A percentile compares a stretch with the other conserved stretches of the same genome.
phyloP scores from a whole-genome alignment of 2,888 invertebrate genomes.

The Hyles lineata region DNA sequence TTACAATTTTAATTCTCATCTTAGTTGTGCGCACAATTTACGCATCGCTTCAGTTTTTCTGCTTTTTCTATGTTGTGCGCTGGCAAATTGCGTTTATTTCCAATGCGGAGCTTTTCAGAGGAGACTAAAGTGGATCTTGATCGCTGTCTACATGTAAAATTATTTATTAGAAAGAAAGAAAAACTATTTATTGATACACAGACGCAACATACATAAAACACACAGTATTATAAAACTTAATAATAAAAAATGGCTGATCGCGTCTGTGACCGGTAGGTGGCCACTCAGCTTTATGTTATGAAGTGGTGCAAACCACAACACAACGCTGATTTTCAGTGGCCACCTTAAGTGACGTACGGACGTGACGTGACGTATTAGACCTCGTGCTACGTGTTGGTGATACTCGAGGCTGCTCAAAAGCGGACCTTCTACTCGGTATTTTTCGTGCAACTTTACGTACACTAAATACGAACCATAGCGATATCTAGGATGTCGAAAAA shows the following conservation, averaged over 20 bases:
- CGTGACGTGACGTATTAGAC: constrained; percentile 39
- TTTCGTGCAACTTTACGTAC: constrained; percentile 32
- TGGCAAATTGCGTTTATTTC: constrained; percentile 39
- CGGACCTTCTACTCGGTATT: constrained; percentile 33
- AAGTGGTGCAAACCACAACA: too few relatives aligned
- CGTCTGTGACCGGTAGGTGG: too few relatives aligned
- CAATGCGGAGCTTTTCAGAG: constrained; percentile 39
- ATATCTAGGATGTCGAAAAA: constrained; percentile 40
- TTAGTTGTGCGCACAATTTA: constrained; percentile 33
- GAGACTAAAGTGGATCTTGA: constrained; percentile 40
- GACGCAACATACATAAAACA: too few relatives aligned
- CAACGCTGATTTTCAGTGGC: too few relatives aligned
- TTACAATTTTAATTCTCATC: too few relatives aligned
- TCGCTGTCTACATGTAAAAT: constrained; percentile 40
- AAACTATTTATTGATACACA: too few relatives aligned
- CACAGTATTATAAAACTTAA: too few relatives aligned
- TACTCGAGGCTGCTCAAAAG: constrained; percentile 38
- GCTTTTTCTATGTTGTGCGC: constrained; percentile 39
- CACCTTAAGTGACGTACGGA: constrained; percentile 39
- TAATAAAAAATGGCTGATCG: too few relatives aligned
- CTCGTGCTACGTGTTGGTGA: constrained; percentile 41
- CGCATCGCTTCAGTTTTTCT: constrained; percentile 40
- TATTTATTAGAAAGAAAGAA: too few relatives aligned
- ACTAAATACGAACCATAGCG: constrained; percentile 32
- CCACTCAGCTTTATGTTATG: too few relatives aligned